Base-by-base conservation (phyloP, 2,888 invertebrate genomes). In the Carcina quercana region DNA sequence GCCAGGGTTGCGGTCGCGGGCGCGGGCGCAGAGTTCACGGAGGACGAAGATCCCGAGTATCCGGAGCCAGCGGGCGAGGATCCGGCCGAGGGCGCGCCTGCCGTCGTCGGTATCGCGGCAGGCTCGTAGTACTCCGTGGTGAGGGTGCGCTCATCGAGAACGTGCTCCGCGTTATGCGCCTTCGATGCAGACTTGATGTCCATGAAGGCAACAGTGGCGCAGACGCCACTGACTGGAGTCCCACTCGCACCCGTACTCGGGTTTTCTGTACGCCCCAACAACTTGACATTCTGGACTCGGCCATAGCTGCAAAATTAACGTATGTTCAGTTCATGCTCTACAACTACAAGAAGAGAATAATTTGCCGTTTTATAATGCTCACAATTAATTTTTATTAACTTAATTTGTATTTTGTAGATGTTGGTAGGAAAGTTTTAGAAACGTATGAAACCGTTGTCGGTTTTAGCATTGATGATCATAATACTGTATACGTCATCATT, bases 101-200 rank as follows among this genome's bases (percentile, higher is more conserved):
- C 78, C 59, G 79, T 74, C 75, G 89, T 82, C 71, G 89, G 88
- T 75, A 89, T 89, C 79, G 89, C 88, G 59, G 89, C 87, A 59
- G 95, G 95, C 80, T 95, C 95, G 86, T 95, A 94, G 86, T 95
- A 96, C 80, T 94, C 94, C 62, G 94, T 95, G 75, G 92, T 92
- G 83, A 94, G 90, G 62, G 91, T 89, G 66, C 93, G 87, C 68
- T 94, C 95, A 74, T 95, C 95, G 82, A 96, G 76, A 71, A 91
- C 91, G 85, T 95, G 94, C 76, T 95, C 95, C 62, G 91, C 90
- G 76, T 92, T 92, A 84, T 95, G 94, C 54, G 96, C 94, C 86
- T 96, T 96, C 70, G 95, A 91, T 72, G 96, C 96, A 66, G 95
- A 95, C 86, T 94, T 95, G 87, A 96, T 96, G 88, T 97, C 96